Evolutionary conservation across 2,113 vertebrate genomes (phyloP), one percentile per base, ranked within the genome.

Genomic region (Corythoichthys haematopterus): DNA sequence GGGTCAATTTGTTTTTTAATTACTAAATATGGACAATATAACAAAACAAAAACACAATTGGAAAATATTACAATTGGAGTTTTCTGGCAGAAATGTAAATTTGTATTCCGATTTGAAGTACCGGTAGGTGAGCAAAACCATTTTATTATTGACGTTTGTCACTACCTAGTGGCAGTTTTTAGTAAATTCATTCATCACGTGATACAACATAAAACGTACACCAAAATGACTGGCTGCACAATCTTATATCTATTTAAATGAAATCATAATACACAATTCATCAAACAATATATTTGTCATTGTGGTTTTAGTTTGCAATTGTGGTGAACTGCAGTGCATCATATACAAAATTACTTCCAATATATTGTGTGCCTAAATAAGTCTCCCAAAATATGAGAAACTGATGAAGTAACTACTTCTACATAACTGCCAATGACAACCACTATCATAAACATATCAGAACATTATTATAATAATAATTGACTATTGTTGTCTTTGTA

Each of bases 101-200:
- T 4, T 38, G 12, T 57, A 14, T 33, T 57, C 4, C 3, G 35
- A 36, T 13, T 14, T 3, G n/a, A 37, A 3, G 6, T 60, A 6
- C 20, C 20, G 20, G 20, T 45, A 33, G 12, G 15, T 37, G 7
- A 61, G 13, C 35, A 5, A 14, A 33, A 1, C 35, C 15, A 45
- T 69, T 62, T 46, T 12, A 46, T 56, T 15, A 47, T 58, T 66
- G 65, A 38, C 61, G 3, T 74, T 15, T 76, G 69, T 65, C 74
- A 62, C 81, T 80, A 40, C 56, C 85, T 75, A 57, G 76, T 85
- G 83, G 78, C 36, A 1, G 0, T 47, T 43, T 1, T 7, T 2
- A 13, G 4, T n/a, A 11, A 46, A 8, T 4, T 11, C 59, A 57
- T 12, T 6, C 1, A 36, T 5, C 14, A 1, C 3, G 16, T 0